Evolutionary conservation across 2,113 vertebrate genomes (phyloP).

Genomic region (Sebastes fasciatus): DNA sequence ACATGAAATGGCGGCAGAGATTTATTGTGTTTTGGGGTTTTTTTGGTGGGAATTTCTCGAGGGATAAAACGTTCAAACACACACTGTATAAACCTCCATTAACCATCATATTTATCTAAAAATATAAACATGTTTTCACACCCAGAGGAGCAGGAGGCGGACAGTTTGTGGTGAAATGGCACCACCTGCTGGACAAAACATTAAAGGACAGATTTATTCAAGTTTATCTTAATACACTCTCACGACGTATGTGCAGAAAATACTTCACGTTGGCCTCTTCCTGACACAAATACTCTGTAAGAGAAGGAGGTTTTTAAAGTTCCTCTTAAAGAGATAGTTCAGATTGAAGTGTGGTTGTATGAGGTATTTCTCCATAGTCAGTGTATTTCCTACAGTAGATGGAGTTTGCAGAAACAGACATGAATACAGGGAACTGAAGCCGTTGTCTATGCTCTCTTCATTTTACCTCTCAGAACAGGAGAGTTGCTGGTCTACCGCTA

Average conservation of each 20-base stretch:
- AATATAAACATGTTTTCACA: background rate
- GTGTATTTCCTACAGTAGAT: background rate
- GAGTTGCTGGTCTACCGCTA: too few relatives aligned
- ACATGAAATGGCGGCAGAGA: background rate
- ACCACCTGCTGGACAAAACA: slow-evolving; percentile 25
- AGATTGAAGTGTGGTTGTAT: background rate
- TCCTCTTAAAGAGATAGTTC: background rate
- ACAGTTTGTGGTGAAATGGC: background rate
- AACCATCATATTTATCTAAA: slow-evolving; percentile 2
- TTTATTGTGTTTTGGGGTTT: background rate
- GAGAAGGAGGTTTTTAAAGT: background rate
- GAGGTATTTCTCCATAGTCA: background rate
- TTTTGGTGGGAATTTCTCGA: background rate
- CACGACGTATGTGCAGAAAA: too few relatives aligned
- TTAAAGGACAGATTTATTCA: background rate
- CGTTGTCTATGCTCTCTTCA: too few relatives aligned
- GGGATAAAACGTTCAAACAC: background rate
- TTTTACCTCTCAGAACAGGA: too few relatives aligned
- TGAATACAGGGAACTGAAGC: too few relatives aligned
- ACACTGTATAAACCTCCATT: slow-evolving; percentile 8
- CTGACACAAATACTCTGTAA: too few relatives aligned
- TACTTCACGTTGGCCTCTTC: too few relatives aligned
- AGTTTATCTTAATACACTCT: too few relatives aligned
- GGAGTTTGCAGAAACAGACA: too few relatives aligned
- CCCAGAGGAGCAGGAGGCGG: slow-evolving; percentile 6